A percentile compares a stretch with the other conserved stretches of the same genome.
These are phyloP conservation scores for Whitmania pigra DNA, from an alignment of 1,140 invertebrate genomes.

Conservation along the genomic window DNA sequence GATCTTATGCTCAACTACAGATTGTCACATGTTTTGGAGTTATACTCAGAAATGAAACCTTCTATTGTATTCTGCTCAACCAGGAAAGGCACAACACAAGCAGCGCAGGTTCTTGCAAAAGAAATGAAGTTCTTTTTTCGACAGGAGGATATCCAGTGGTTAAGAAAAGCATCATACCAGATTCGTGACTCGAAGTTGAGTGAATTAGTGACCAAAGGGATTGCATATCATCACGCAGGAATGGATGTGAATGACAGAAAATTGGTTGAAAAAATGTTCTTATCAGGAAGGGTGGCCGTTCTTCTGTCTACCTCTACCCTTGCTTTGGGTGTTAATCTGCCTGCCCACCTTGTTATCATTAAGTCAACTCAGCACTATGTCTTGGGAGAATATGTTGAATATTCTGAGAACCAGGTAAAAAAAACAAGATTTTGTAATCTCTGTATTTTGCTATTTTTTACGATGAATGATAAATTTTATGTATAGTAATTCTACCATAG, in stretches of 20 bases:
- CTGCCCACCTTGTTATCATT: conserved; percentile 67
- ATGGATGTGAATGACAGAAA: conserved; percentile 52
- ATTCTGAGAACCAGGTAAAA: conserved; percentile 52
- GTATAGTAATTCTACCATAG: no score
- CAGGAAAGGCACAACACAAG: conserved; percentile 57
- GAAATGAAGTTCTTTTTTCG: conserved; percentile 49
- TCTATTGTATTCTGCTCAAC: conserved; percentile 68
- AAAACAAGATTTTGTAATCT: no score
- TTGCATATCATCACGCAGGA: conserved; percentile 67
- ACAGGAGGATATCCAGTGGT: conserved; percentile 45
- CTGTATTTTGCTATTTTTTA: no score
- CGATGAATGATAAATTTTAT: no score
- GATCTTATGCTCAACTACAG: conserved; percentile 64
- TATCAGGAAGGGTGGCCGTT: conserved; percentile 52
- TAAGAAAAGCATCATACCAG: conserved; percentile 41
- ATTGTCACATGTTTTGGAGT: conserved; percentile 53
- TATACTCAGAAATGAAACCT: conserved; percentile 59
- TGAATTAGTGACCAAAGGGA: conserved; percentile 50
- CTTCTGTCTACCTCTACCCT: conserved; percentile 45
- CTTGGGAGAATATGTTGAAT: conserved; percentile 55
- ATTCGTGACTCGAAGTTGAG: conserved; percentile 52
- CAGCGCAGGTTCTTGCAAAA: conserved; percentile 51
- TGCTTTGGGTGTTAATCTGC: conserved; percentile 69
- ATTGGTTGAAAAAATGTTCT: conserved; percentile 54
- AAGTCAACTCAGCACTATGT: conserved; percentile 63